Evolutionary conservation across 2,113 vertebrate genomes (phyloP), one percentile per base, ranked within the genome.

Genomic region (Manacus vitellinus): DNA sequence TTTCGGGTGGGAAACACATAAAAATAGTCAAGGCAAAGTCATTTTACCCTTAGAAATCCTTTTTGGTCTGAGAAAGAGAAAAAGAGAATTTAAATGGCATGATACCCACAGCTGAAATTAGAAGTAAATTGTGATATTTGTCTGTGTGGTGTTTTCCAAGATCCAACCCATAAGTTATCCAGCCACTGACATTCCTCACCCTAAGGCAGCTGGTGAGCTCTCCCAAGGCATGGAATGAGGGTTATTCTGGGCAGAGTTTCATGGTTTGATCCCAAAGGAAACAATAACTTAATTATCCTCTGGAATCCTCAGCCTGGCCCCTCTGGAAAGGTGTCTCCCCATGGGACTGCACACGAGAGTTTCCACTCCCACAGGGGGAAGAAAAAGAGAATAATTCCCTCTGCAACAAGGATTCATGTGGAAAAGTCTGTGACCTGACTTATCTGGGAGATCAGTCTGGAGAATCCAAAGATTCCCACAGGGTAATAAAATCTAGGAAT

Each of bases 211-310:
- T n/a, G 49, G 8, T 21, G 51, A 47, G 23, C 15, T 21, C 6
- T 52, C 8, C 22, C 27, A 54, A 65, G 27, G 10, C 2, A 0
- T 4, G 12, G 0, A 8, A 6, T 4, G 39, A 63, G 59, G 14
- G 12, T 63, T 31, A 3, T 59, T 65, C 28, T 39, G 46, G 63
- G 62, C 24, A 54, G 33, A 82, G 5, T 3, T 61, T 47, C 24
- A 14, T 16, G 7, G 20, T n/a, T 62, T 61, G 18, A 30, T 79
- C 35, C 62, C 24, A 54, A n/a, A 63, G 49, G 43, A 68, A 58
- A 10, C 6, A 11, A 10, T 28, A 25, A 5, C 18, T 82, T 33
- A 3, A 1, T 27, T 47, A 39, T 20, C 4, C 3, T 25, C 52
- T 68, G 39, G n/a, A 12, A 8, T 51, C 24, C 39, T 80, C 31